Conservation (phyloP, 2,797 vertebrate species). For the Gambusia yucatana region DNA sequence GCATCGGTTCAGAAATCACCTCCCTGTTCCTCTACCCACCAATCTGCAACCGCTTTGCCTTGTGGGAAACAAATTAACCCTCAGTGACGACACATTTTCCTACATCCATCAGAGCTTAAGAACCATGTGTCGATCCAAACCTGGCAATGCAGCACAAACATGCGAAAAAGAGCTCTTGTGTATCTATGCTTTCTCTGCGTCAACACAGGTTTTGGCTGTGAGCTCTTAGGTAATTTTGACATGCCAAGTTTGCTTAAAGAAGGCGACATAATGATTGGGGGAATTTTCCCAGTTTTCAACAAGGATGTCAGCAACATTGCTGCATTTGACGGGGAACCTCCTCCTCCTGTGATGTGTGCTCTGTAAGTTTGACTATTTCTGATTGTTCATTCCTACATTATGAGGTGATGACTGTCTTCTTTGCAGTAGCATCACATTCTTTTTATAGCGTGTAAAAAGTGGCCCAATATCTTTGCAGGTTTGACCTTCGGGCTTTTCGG, state of each 20-base stretch:
- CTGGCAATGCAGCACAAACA: slow-evolving; percentile 43
- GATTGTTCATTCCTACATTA: background rate
- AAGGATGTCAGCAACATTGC: slow-evolving; percentile 68
- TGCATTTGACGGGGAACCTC: slow-evolving; percentile 58
- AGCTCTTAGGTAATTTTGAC: slow-evolving; percentile 61
- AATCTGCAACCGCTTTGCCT: slow-evolving; percentile 7
- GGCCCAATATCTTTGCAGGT: slow-evolving; percentile 54
- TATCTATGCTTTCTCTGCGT: slow-evolving; percentile 49
- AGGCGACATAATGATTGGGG: slow-evolving; percentile 82
- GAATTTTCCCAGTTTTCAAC: slow-evolving; percentile 81
- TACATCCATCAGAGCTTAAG: slow-evolving; percentile 18
- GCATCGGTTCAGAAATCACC: background rate
- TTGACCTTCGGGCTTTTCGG: slow-evolving; percentile 79
- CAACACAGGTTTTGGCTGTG: slow-evolving; percentile 58
- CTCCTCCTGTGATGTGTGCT: slow-evolving; percentile 59
- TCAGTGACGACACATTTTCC: slow-evolving; percentile 11
- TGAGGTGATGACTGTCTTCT: background rate
- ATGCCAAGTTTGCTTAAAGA: slow-evolving; percentile 70
- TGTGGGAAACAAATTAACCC: slow-evolving; percentile 33
- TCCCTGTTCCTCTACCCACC: background rate
- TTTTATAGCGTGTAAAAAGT: background rate
- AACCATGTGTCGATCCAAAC: background rate
- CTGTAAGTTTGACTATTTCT: slow-evolving; percentile 55
- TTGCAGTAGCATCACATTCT: background rate
- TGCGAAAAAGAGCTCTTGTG: slow-evolving; percentile 34